Evolutionary conservation across 2,888 invertebrate genomes (phyloP), one percentile per base, ranked within the genome.

Genomic region (Cataglyphis rosenhaueri): DNA sequence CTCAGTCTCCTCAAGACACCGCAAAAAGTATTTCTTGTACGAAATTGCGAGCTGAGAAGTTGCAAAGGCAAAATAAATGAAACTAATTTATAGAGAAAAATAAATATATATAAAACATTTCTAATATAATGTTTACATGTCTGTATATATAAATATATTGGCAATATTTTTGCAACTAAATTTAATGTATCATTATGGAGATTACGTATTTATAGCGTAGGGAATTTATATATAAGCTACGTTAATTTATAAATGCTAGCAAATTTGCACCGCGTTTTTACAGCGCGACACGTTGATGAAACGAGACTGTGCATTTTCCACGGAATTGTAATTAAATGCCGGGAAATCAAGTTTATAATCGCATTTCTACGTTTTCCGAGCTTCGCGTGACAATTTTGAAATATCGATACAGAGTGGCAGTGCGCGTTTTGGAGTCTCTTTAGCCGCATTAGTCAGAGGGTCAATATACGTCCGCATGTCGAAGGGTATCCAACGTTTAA

Each of bases 341-440:
- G 68, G 68, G 38, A 78, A 78, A 78, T 70, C 59, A 59, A 44
- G 44, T 68, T 68, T 59, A 52, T 52, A 68, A 78, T 78, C 68
- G 62, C 59, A 21, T 68, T 61, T 65, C 75, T 44, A 21, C 62
- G 64, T 81, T 65, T 65, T 35, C 55, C 64, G 21, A 15, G 25
- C 41, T 12, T 18, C 48, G 41, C 74, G 25, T n/a, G 57, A 41
- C 64, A 75, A 82, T 82, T 74, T 75, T 66, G 32, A 82, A 82
- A 82, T 82, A 75, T 66, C 81, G 81, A 82, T 32, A 68, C 68
- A 44, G 78, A 64, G 57, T 8, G 70, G 9, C 62, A 38, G 38
- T 0, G 66, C 25, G 66, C 35, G 48, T 61, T 82, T 70, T 64
- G 66, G 59, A 61, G 70, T 52, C 48, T 52, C 48, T 78, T 78